Evolutionary conservation across 2,888 invertebrate genomes (phyloP), one percentile per base, ranked within the genome.

Genomic region (Brachylomia viminalis): DNA sequence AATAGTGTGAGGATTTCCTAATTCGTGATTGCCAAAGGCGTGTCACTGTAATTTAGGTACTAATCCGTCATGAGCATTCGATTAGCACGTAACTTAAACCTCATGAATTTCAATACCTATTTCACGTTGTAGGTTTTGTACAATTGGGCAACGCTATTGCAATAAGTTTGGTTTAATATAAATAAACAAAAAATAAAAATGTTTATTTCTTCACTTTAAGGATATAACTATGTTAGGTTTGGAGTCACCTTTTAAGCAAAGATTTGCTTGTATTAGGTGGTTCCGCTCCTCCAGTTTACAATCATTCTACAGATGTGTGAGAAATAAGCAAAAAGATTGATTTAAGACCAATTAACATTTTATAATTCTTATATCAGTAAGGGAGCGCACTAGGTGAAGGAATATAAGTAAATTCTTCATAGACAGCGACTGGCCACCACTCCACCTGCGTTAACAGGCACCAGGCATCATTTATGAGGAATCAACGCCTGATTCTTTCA

Each of bases 51-150:
- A n/a, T n/a, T n/a, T 30, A 72, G 59, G 38, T 79, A 62, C 52
- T 79, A 61, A 77, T 72, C 38, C n/a, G 59, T 38, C 30, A 54
- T 72, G 38, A 80, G 5, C 61, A 47, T 27, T 7, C 15, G 0
- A 52, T 77, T 77, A 77, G 45, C 79, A 79, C 20, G n/a, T 45
- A 0, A 27, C 20, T 78, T 17, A 45, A 17, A 20, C 42, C 17
- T 70, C 49, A 27, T 47, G 47, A 72, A 52, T 47, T 61, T 61
- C 33, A 45, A 20, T 69, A n/a, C n/a, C n/a, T n/a, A 59, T 47
- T 79, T 72, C 20, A 13, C 3, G n/a, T 3, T n/a, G 5, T 2
- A 20, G 6, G 2, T 59, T 7, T 33, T 54, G 17, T 54, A 33
- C n/a, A 11, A 38, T 74, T 61, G n/a, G 23, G 15, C 6, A 70